Evolutionary conservation across 2,113 vertebrate genomes (phyloP), one percentile per base, ranked within the genome.

Genomic region (Thunnus maccoyii): DNA sequence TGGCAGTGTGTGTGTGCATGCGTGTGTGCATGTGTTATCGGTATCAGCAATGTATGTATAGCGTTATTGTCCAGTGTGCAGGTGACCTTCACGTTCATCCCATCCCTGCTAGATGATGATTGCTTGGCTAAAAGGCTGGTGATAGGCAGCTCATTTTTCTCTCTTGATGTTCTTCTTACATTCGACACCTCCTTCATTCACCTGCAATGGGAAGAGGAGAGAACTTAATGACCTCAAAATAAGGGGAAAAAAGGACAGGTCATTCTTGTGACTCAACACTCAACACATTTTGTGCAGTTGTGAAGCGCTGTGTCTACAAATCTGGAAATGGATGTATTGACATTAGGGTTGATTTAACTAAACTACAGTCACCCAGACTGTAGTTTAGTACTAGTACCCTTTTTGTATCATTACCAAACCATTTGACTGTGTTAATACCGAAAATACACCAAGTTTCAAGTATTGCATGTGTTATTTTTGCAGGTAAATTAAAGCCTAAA

Each of bases 61-160:
- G 22, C 46, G 44, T 70, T 61, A 47, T 41, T 72, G 72, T 80
- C 71, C 77, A 55, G 25, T n/a, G 25, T 70, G 66, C 63, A 51
- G 55, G 58, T 13, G 47, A 86, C 84, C 80, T 80, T 83, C 77
- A 72, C 12, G 48, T 83, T 52, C 67, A 72, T 78, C 70, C 71
- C 54, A 32, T 82, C 74, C 48, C 82, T 62, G 70, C 78, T 72
- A 61, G 71, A 76, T 58, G 50, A 51, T 84, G 81, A 82, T 84
- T 78, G 84, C 81, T 81, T 44, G 22, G 57, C 66, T 76, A 41
- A 81, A 72, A 77, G 48, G 70, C 65, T 16, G 47, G 50, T 61
- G 9, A 27, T 52, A 83, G 88, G 76, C 82, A 87, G 85, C 79
- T 83, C 67, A 83, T 87, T 83, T 84, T 89, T 83, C 88, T 80